Percentiles rank a stretch among this genome's conserved stretches.
Evolutionary conservation across 2,888 invertebrate species (phyloP).

Genomic region (Peribatodes rhomboidaria): DNA sequence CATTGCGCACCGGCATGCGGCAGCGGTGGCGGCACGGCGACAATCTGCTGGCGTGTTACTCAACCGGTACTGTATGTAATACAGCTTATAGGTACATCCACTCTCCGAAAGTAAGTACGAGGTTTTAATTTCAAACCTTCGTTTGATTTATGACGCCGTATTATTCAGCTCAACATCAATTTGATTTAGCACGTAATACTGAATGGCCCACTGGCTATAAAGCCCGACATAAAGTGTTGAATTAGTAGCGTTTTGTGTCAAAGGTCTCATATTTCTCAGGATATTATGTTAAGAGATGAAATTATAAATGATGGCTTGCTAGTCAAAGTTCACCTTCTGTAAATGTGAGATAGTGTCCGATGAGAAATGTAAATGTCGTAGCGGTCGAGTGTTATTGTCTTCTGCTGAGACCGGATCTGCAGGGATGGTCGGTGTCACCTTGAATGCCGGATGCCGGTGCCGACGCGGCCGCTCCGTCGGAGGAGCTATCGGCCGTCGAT

Average conservation of each 20-base stretch:
- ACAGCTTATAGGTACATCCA: slow-evolving; percentile 48
- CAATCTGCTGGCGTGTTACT: slow-evolving; percentile 54
- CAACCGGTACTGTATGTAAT: slow-evolving; percentile 60
- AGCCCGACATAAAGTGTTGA: slow-evolving; percentile 53
- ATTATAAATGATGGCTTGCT: slow-evolving; percentile 22
- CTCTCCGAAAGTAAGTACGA: slow-evolving; percentile 54
- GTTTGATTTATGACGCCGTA: slow-evolving; percentile 54
- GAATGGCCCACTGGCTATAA: slow-evolving; percentile 47
- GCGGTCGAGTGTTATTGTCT: slow-evolving; percentile 39
- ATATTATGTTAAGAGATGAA: slow-evolving; percentile 37
- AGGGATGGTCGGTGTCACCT: slow-evolving; percentile 83
- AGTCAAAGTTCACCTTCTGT: slow-evolving; percentile 3
- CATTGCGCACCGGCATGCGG: slow-evolving; percentile 71
- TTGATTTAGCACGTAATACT: slow-evolving; percentile 61
- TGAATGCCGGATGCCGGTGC: slow-evolving; percentile 83
- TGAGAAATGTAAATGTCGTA: slow-evolving; percentile 21
- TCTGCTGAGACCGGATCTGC: slow-evolving; percentile 72
- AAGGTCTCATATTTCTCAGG: slow-evolving; percentile 47
- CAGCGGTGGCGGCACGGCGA: slow-evolving; percentile 48
- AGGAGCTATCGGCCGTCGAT: slow-evolving; percentile 83
- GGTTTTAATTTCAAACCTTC: slow-evolving; percentile 58
- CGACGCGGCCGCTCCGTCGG: slow-evolving; percentile 70
- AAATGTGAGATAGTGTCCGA: slow-evolving; percentile 9
- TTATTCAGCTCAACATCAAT: slow-evolving; percentile 55
- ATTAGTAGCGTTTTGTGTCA: slow-evolving; percentile 57